Evolutionary conservation across 2,113 vertebrate genomes (phyloP).

Genomic region (Pica pica): DNA sequence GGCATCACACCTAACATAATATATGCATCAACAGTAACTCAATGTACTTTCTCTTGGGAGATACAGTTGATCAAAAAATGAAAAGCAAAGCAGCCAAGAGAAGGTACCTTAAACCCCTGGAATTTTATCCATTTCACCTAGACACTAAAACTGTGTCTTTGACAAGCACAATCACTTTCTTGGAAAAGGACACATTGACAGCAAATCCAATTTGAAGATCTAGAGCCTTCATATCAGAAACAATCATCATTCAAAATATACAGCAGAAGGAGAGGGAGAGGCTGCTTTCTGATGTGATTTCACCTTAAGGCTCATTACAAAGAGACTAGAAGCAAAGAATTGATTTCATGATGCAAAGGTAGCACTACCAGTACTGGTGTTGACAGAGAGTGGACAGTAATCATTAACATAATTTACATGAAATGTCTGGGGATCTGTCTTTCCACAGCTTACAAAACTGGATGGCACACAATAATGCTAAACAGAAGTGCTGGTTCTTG

Average conservation of each 20-base stretch:
- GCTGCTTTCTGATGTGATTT: background rate
- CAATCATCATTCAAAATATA: background rate
- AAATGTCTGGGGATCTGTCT: background rate
- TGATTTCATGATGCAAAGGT: background rate
- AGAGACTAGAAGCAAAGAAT: background rate
- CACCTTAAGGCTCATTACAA: background rate
- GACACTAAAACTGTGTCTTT: background rate
- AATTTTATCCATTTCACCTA: background rate
- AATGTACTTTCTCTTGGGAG: background rate
- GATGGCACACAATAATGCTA: background rate
- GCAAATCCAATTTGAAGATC: background rate
- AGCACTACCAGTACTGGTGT: background rate
- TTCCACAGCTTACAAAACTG: background rate
- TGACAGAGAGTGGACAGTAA: background rate
- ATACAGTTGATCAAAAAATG: background rate
- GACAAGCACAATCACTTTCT: background rate
- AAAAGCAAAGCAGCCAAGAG: background rate
- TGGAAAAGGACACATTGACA: background rate
- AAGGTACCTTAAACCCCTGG: background rate
- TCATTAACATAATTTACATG: background rate
- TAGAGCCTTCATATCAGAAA: background rate
- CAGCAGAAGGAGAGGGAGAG: background rate
- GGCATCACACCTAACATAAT: background rate
- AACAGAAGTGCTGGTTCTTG: constrained; percentile 7
- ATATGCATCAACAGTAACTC: background rate